Evolutionary conservation across 2,888 invertebrate species (phyloP).

Genomic region (Orthonevra nobilis): DNA sequence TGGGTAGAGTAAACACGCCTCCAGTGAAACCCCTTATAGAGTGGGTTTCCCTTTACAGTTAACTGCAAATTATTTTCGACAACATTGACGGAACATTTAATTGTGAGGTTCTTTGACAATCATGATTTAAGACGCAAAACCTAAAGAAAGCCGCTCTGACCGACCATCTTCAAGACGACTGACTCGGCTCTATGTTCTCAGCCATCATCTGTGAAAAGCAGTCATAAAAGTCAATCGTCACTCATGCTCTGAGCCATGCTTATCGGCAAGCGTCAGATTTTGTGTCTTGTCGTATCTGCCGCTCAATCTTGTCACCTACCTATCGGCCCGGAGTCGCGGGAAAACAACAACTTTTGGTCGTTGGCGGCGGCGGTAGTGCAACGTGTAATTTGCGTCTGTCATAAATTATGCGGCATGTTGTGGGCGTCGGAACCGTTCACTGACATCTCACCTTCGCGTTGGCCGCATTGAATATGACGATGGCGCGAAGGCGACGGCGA

Average conservation of each 20-base stretch:
- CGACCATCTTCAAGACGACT: too few relatives aligned
- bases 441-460: slow-evolving; percentile 69
- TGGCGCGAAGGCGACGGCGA: not conserved
- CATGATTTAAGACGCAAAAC: not conserved
- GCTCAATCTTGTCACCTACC: slow-evolving; percentile 57
- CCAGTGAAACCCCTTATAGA: not conserved
- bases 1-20: not conserved
- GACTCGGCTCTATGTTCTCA: too few relatives aligned
- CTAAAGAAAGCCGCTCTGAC: too few relatives aligned
- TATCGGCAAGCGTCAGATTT: slow-evolving; percentile 27
- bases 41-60: not conserved
- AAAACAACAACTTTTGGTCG: slow-evolving; percentile 56
- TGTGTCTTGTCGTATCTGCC: slow-evolving; percentile 29
- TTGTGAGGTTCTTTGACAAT: not conserved
- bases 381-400: slow-evolving; percentile 67
- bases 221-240: slow-evolving; percentile 53
- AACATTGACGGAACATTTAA: not conserved
- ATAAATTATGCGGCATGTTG: slow-evolving; percentile 65
- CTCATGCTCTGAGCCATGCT: slow-evolving; percentile 33
- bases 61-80: not conserved
- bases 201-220: not conserved
- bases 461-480: slow-evolving; percentile 10
- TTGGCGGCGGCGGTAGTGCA: slow-evolving; percentile 44
- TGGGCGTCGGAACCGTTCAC: slow-evolving; percentile 69
- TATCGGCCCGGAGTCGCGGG: slow-evolving; percentile 7